Evolutionary conservation across 1,140 invertebrate species (phyloP).

Genomic region (Musca domestica): DNA sequence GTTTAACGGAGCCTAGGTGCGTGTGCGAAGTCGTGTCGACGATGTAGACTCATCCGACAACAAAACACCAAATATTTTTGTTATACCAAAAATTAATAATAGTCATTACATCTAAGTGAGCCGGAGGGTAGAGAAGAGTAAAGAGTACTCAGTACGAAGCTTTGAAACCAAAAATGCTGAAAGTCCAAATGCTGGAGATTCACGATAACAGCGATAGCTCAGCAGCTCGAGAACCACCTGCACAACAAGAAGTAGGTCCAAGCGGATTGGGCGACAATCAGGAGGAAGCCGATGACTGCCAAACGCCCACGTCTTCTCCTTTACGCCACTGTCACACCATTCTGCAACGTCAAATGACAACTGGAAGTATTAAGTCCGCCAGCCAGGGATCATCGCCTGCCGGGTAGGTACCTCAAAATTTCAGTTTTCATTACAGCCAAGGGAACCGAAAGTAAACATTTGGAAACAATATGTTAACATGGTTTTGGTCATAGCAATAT

Average conservation of each 20-base stretch:
- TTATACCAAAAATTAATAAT: too few relatives aligned
- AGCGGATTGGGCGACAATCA: conserved; percentile 30
- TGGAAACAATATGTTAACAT: too few relatives aligned
- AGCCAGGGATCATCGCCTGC: conserved; percentile 50
- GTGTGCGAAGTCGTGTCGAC: too few relatives aligned
- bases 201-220: conserved; percentile 40
- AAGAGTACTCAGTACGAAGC: background rate
- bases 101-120: too few relatives aligned
- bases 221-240: conserved; percentile 21
- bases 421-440: too few relatives aligned
- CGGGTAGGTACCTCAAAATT: conserved; percentile 42
- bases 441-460: too few relatives aligned
- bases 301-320: conserved; percentile 44
- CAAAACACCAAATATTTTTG: too few relatives aligned
- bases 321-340: conserved; percentile 37
- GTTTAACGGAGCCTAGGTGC: too few relatives aligned
- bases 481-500: too few relatives aligned
- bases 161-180: conserved; percentile 38
- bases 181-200: conserved; percentile 51
- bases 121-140: too few relatives aligned
- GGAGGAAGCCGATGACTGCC: conserved; percentile 35
- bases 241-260: conserved; percentile 1
- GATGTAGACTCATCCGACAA: too few relatives aligned
- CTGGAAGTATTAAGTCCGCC: conserved; percentile 34
- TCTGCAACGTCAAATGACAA: conserved; percentile 39